These are phyloP conservation scores for Indicator maculatus DNA, from an alignment of 2,113 vertebrate species.

Conservation along the genomic window DNA sequence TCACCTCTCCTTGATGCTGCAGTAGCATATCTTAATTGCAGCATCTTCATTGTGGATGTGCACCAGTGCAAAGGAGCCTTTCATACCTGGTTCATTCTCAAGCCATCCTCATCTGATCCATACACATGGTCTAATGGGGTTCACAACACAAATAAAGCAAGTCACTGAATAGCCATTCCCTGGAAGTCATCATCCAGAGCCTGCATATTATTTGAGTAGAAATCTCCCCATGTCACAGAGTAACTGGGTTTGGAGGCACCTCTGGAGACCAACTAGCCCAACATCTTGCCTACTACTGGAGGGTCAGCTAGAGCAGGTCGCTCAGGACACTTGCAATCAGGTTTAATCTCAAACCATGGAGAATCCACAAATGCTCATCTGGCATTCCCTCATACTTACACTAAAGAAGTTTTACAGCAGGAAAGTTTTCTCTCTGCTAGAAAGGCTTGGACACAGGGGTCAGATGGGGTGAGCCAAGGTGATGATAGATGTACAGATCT, in stretches of 20 bases:
- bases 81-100: not conserved
- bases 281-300: not conserved
- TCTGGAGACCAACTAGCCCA: not conserved
- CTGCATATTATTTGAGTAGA: not conserved
- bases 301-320: not conserved
- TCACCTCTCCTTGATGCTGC: not conserved
- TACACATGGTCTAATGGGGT: not conserved
- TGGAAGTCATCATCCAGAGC: not conserved
- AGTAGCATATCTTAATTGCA: not conserved
- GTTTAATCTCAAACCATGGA: not conserved
- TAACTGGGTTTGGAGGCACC: not conserved
- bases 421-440: not conserved
- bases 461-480: not conserved
- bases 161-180: not conserved
- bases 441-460: rapidly evolving
- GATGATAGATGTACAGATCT: not conserved
- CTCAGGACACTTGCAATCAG: not conserved
- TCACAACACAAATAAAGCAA: not conserved
- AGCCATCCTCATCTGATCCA: not conserved
- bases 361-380: not conserved
- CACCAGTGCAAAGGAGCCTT: not conserved
- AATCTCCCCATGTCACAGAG: not conserved
- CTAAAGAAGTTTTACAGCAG: not conserved
- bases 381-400: not conserved
- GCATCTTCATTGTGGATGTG: not conserved